Evolutionary conservation across 2,888 invertebrate genomes (phyloP), one percentile per base, ranked within the genome.

Genomic region (Griposia aprilina): DNA sequence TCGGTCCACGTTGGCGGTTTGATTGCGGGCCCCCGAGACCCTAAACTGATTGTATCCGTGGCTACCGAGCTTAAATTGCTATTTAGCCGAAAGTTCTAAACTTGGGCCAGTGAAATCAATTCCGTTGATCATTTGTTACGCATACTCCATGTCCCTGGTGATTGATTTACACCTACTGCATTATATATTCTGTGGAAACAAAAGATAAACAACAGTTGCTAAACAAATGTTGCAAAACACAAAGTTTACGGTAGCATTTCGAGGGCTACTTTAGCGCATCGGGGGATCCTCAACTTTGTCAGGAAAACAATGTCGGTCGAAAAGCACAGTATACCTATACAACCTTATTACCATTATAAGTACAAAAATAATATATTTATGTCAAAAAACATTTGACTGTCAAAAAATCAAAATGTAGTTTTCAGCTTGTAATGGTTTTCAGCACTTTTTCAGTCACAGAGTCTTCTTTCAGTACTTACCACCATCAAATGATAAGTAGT

Each of bases 1-100:
- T 68, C 57, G 17, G 63, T 75, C 60, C 60, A 59, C 72, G 62
- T 62, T 74, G 30, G 71, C 26, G 71, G 75, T 85, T 78, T 81
- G 67, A 81, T 78, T 57, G 76, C 63, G 63, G 60, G 68, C 60
- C 52, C 62, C 76, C 63, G 63, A 41, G 66, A 68, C 59, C 59
- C 79, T 84, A 85, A 84, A 82, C 75, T 62, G 81, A 83, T 85
- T 84, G 79, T 85, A 80, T 82, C 63, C 66, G 76, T 68, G 77
- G 60, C n/a, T n/a, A n/a, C n/a, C n/a, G n/a, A n/a, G n/a, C n/a
- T 73, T 76, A 80, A 88, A 89, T 87, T 82, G 78, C 81, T 81
- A 78, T 89, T 85, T 84, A 81, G 74, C 74, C 60, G 77, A 82
- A 83, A 83, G 78, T 76, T 69, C 66, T 75, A 72, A 79, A 84